These are phyloP conservation scores for Sitobion miscanthi DNA, from an alignment of 1,140 invertebrate genomes.

Conservation along the genomic window DNA sequence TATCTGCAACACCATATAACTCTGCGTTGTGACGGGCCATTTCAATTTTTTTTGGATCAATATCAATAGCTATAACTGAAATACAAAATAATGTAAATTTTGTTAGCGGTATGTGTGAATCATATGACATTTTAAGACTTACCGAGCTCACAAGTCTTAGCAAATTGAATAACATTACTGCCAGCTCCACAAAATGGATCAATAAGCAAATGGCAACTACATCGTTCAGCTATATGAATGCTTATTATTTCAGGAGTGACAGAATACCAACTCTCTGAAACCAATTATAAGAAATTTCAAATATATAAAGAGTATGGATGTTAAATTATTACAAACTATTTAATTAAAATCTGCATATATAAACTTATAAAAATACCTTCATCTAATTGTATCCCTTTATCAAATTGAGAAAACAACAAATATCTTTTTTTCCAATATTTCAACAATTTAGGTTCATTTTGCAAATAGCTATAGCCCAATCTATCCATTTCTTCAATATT, in stretches of 20 bases:
- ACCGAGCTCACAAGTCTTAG: slow-evolving; percentile 84
- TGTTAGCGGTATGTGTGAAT: neutral
- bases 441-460: slow-evolving; percentile 70
- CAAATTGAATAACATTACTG: slow-evolving; percentile 97
- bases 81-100: slow-evolving; percentile 58
- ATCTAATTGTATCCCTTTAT: slow-evolving; percentile 87
- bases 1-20: slow-evolving; percentile 88
- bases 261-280: slow-evolving; percentile 94
- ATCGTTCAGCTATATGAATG: slow-evolving; percentile 83
- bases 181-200: slow-evolving; percentile 98
- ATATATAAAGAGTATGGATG: neutral
- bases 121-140: slow-evolving; percentile 57
- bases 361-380: slow-evolving; percentile 64
- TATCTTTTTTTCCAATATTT: slow-evolving; percentile 92
- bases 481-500: neutral
- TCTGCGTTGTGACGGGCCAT: slow-evolving; percentile 86
- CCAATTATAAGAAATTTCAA: neutral
- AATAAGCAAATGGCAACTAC: slow-evolving; percentile 80
- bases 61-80: slow-evolving; percentile 92
- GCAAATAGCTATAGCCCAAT: slow-evolving; percentile 66
- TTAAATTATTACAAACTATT: neutral
- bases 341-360: neutral
- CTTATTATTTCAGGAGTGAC: slow-evolving; percentile 97
- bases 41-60: slow-evolving; percentile 86
- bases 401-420: slow-evolving; percentile 86